Evolutionary conservation across 2,797 vertebrate species (phyloP), one percentile per base, ranked within the genome.

Genomic region (Meriones psammophilus): DNA sequence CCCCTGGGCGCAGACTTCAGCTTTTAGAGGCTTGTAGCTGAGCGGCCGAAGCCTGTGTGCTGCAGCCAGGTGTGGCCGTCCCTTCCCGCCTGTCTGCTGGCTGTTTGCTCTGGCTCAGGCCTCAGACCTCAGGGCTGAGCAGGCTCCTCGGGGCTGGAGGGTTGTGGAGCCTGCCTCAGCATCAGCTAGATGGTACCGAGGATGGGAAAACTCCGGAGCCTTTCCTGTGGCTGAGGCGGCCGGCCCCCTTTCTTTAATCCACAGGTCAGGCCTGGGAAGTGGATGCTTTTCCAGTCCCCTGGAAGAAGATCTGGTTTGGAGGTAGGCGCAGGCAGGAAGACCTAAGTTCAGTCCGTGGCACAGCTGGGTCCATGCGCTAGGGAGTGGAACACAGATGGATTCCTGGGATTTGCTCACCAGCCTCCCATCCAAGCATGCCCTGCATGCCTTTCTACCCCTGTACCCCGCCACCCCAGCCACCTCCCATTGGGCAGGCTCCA

Each of bases 151-250:
- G 64, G 88, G 58, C 73, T 24, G 1, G 62, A 64, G 90, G 26
- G 12, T 30, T 22, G 9, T 15, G 73, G n/a, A 1, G 74, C 50
- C 62, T 3, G 0, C 22, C 0, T 0, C 30, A 28, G 60, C 2
- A 7, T n/a, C 24, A 7, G 9, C 30, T 6, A 10, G 78, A 1
- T 39, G 28, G 3, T 8, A 28, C 17, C 50, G 58, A 5, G 20
- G 26, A 73, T 1, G 3, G 90, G 81, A 8, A 42, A 46, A 66
- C 7, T 5, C 1, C 4, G 12, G n/a, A 30, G 13, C 33, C 60
- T 3, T 30, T 46, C 0, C 68, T 1, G 33, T 30, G 66, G 17
- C 74, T 1, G 0, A 58, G 50, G 30, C 62, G 3, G 17, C 85
- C 24, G n/a, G 30, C 3, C 0, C 1, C 46, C 28, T n/a, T n/a